phyloP scores from a whole-genome alignment of 2,797 vertebrate genomes.

The Tympanoctomys barrerae region DNA sequence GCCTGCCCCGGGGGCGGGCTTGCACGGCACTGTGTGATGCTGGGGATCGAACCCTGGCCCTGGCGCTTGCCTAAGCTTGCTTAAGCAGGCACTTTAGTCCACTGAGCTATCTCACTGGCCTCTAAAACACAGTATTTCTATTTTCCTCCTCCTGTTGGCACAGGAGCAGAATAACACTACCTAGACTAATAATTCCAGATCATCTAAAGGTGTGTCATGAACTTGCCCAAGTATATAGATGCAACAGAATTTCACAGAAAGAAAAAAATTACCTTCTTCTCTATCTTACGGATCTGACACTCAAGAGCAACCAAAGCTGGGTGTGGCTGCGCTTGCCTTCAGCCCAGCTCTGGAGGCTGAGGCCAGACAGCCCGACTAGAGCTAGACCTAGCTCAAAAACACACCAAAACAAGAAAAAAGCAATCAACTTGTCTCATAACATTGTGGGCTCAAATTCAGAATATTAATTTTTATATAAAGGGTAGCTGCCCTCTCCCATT shows the following conservation, averaged over 20 bases:
- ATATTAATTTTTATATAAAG: slow-evolving; percentile 27
- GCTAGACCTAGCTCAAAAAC: too few relatives aligned
- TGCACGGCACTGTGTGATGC: too few relatives aligned
- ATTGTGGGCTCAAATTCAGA: slow-evolving; percentile 3
- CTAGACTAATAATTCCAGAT: not conserved
- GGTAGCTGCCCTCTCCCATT: not conserved
- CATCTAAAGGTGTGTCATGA: not conserved
- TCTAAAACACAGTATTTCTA: not conserved
- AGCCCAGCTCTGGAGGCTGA: not conserved
- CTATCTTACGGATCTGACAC: not conserved
- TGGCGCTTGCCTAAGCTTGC: too few relatives aligned
- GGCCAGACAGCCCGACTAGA: not conserved
- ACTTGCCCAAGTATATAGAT: not conserved
- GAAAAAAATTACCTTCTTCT: not conserved
- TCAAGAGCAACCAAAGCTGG: not conserved
- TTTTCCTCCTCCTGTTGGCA: slow-evolving; percentile 53
- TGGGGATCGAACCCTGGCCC: too few relatives aligned
- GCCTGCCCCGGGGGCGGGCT: too few relatives aligned
- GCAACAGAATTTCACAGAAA: not conserved
- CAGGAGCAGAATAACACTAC: not conserved
- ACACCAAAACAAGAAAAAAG: not conserved
- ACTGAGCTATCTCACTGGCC: too few relatives aligned
- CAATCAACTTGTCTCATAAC: not conserved
- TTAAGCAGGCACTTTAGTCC: too few relatives aligned
- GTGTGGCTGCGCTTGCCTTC: not conserved